Evolutionary conservation across 2,113 vertebrate species (phyloP).

Genomic region (Micronisus gabar): DNA sequence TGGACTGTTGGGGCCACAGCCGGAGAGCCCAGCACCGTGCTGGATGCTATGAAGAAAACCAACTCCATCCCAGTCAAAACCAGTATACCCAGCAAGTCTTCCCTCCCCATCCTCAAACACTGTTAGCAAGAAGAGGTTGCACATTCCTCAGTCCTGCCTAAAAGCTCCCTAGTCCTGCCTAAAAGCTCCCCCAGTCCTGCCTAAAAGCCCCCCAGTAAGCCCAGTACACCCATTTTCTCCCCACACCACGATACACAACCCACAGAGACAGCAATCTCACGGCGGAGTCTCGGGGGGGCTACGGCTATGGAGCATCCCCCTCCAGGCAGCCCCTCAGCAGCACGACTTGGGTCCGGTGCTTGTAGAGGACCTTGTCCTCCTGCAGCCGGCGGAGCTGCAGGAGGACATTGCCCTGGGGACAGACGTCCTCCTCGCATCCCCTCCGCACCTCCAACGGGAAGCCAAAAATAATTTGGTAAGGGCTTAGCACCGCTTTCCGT

Average conservation of each 20-base stretch:
- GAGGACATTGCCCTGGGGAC: background rate
- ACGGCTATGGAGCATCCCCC: background rate
- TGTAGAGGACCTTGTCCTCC: background rate
- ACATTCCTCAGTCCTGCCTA: background rate
- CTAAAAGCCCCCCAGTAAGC: background rate
- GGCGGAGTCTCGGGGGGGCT: background rate
- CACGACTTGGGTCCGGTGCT: accelerated
- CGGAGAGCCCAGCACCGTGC: background rate
- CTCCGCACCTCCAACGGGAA: background rate
- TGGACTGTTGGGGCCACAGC: too few relatives aligned
- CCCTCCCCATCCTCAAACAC: background rate
- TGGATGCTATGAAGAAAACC: background rate
- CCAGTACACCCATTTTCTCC: background rate
- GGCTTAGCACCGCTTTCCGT: accelerated
- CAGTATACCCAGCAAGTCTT: background rate
- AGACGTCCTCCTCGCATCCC: accelerated
- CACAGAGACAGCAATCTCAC: too few relatives aligned
- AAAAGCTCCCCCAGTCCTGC: background rate
- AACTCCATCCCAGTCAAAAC: background rate
- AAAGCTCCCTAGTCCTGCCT: too few relatives aligned
- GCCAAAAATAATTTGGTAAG: background rate
- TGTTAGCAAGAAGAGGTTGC: background rate
- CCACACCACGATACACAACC: background rate
- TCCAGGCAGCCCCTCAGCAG: background rate
- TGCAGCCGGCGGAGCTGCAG: background rate